These are phyloP conservation scores for Sebastes elongatus DNA, from an alignment of 2,797 vertebrate species.

Conservation along the genomic window DNA sequence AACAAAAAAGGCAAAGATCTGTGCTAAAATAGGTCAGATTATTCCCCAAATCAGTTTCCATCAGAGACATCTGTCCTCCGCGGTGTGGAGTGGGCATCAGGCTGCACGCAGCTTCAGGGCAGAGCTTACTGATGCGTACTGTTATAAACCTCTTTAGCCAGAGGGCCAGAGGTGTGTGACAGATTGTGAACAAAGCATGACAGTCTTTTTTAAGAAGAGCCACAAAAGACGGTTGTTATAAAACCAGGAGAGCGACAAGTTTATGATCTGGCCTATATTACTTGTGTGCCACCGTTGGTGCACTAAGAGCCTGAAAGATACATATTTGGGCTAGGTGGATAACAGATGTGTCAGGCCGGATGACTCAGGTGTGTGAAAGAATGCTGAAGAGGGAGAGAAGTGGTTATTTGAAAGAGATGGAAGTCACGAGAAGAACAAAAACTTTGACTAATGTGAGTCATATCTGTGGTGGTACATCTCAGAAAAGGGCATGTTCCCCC, in stretches of 20 bases:
- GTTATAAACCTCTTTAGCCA: slow-evolving; percentile 46
- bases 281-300: not conserved
- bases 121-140: slow-evolving; percentile 36
- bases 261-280: not conserved
- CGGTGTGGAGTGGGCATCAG: slow-evolving; percentile 26
- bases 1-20: slow-evolving; percentile 17
- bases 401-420: not conserved
- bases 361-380: not conserved
- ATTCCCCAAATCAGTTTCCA: slow-evolving; percentile 40
- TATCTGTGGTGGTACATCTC: not conserved
- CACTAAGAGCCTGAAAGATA: not conserved
- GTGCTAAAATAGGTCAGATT: slow-evolving; percentile 43
- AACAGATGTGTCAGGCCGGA: not conserved
- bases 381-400: not conserved
- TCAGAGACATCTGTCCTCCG: slow-evolving; percentile 37
- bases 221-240: not conserved
- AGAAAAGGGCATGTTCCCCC: not conserved
- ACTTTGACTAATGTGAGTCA: not conserved
- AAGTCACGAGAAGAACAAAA: not conserved
- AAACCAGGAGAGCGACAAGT: not conserved
- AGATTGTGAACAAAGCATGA: slow-evolving; percentile 28
- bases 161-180: slow-evolving; percentile 38
- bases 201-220: slow-evolving; percentile 18
- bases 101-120: slow-evolving; percentile 39
- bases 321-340: not conserved